phyloP scores from a whole-genome alignment of 2,888 invertebrate species.

The Latrodectus elegans region DNA sequence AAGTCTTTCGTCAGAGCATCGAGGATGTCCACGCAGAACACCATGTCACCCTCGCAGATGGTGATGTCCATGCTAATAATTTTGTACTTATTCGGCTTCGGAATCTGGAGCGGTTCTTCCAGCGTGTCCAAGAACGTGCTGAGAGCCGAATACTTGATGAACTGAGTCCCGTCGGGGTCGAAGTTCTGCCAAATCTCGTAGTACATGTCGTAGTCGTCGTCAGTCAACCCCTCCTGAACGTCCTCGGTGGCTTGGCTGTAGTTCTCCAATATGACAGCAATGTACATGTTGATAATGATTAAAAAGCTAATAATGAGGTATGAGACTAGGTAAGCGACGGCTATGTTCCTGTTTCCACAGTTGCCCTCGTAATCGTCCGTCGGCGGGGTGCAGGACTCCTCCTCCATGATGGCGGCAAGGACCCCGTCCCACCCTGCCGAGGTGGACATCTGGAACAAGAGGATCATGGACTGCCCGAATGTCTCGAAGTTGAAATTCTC shows the following conservation, averaged over 20 bases:
- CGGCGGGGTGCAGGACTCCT: slow-evolving; percentile 85
- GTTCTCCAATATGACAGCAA: slow-evolving; percentile 99
- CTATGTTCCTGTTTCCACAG: slow-evolving; percentile 94
- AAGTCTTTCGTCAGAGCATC: slow-evolving; percentile 99
- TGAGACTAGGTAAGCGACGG: slow-evolving; percentile 94
- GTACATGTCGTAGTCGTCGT: slow-evolving; percentile 99
- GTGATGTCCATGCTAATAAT: slow-evolving; percentile 99
- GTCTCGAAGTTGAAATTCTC: slow-evolving; percentile 99
- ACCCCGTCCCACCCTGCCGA: slow-evolving; percentile 98
- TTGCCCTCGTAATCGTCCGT: slow-evolving; percentile 76
- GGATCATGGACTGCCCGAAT: slow-evolving; percentile 97
- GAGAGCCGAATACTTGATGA: slow-evolving; percentile 94
- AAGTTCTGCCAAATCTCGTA: slow-evolving; percentile 99
- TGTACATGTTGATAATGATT: slow-evolving; percentile 99
- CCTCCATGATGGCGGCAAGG: slow-evolving; percentile 95
- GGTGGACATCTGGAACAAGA: slow-evolving; percentile 98
- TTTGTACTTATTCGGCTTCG: slow-evolving; percentile 98
- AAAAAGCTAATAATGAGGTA: slow-evolving; percentile 98
- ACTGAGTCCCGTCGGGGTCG: slow-evolving; percentile 98
- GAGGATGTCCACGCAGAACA: slow-evolving; percentile 98
- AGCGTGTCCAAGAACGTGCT: slow-evolving; percentile 96
- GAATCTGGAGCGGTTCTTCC: slow-evolving; percentile 96
- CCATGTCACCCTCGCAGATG: slow-evolving; percentile 95
- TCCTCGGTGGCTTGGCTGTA: slow-evolving; percentile 99
- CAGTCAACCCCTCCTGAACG: slow-evolving; percentile 86